A percentile compares a stretch with the other conserved stretches of the same genome.
Evolutionary conservation across 2,113 vertebrate species (phyloP).

Genomic region (Ovis canadensis): DNA sequence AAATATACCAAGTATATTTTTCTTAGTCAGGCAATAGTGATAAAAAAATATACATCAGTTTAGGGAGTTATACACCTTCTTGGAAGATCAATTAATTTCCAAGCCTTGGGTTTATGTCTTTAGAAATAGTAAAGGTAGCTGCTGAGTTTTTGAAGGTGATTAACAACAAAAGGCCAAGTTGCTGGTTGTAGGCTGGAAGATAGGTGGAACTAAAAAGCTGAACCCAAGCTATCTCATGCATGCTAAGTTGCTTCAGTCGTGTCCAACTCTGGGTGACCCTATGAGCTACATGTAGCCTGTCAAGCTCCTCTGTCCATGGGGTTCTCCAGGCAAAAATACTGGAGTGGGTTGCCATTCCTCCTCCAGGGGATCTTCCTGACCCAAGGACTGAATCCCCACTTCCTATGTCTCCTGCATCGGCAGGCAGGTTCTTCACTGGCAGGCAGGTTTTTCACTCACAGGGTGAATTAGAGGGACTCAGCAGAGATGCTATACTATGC

Average conservation of each 20-base stretch:
- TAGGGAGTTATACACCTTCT: background rate
- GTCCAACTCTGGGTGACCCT: background rate
- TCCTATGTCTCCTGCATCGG: background rate
- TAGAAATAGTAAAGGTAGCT: background rate
- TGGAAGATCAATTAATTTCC: background rate
- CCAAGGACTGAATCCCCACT: background rate
- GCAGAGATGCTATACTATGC: too few relatives aligned
- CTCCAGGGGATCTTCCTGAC: background rate
- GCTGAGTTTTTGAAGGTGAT: background rate
- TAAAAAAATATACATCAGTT: background rate
- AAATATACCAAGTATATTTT: background rate
- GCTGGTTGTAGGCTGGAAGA: background rate
- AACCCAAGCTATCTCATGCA: background rate
- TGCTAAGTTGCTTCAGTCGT: background rate
- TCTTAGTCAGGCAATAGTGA: background rate
- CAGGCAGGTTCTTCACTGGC: background rate
- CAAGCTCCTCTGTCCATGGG: background rate
- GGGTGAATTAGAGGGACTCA: background rate
- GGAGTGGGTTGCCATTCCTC: background rate
- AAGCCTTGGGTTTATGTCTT: background rate
- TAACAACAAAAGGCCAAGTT: background rate
- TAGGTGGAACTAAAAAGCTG: background rate
- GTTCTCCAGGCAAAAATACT: background rate
- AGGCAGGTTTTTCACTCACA: background rate
- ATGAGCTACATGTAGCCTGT: background rate